Conservation (phyloP, 2,888 invertebrate species). For the Nomada ferruginata region DNA sequence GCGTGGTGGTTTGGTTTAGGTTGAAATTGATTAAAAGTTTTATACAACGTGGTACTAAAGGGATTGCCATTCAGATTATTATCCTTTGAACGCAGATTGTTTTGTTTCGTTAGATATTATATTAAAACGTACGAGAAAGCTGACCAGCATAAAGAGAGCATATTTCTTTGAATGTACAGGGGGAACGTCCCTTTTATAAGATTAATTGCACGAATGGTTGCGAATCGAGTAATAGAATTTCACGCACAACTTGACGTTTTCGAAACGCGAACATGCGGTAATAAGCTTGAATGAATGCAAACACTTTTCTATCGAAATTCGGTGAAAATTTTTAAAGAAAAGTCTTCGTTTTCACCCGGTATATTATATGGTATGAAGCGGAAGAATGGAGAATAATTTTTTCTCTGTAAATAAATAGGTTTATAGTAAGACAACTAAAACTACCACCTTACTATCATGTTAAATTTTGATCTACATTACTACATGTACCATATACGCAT, state of each 20-base stretch:
- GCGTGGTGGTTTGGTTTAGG: too few species aligned
- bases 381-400: too few species aligned
- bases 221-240: neutral
- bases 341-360: neutral
- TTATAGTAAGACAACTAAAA: too few species aligned
- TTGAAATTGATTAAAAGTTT: neutral
- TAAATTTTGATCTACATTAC: too few species aligned
- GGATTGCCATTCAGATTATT: neutral
- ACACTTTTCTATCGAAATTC: conserved; percentile 24
- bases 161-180: too few species aligned
- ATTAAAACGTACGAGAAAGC: too few species aligned
- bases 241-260: conserved; percentile 48
- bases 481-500: neutral
- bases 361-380: neutral
- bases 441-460: too few species aligned
- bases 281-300: conserved; percentile 37
- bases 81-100: neutral
- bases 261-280: conserved; percentile 43
- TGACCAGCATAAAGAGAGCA: too few species aligned
- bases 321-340: neutral
- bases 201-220: neutral
- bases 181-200: neutral
- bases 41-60: neutral
- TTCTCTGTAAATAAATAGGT: too few species aligned
- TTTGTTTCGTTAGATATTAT: too few species aligned